phyloP scores from a whole-genome alignment of 2,113 vertebrate species.

The Hyperopisus bebe region DNA sequence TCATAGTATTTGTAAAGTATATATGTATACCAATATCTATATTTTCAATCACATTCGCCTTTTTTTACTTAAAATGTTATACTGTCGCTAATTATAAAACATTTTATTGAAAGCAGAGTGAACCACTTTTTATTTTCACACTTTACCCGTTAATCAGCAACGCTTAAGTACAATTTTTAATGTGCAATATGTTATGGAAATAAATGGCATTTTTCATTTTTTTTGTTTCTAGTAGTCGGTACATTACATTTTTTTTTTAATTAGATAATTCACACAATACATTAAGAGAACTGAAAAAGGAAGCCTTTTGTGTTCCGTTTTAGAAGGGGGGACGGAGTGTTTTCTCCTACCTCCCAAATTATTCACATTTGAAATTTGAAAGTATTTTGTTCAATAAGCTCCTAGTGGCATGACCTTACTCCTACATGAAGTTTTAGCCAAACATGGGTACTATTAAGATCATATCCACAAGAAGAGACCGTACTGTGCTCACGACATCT shows the following conservation, averaged over 20 bases:
- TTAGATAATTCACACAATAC: background rate
- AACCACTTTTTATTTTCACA: conserved; percentile 34
- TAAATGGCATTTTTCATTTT: conserved; percentile 27
- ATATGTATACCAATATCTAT: conserved; percentile 37
- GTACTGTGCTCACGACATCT: background rate
- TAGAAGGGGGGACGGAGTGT: background rate
- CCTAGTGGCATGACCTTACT: background rate
- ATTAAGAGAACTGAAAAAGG: background rate
- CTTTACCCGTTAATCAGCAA: conserved; percentile 45
- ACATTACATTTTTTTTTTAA: conserved; percentile 25
- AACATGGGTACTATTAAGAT: background rate
- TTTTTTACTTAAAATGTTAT: conserved; percentile 57
- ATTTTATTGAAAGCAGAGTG: conserved; percentile 27
- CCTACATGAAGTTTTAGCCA: background rate
- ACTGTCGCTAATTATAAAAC: conserved; percentile 34
- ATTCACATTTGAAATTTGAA: background rate
- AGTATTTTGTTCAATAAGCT: background rate
- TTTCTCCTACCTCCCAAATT: background rate
- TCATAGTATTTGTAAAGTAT: conserved; percentile 14
- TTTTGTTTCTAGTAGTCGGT: conserved; percentile 41
- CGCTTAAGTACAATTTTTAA: conserved; percentile 47
- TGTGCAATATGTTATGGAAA: conserved; percentile 62
- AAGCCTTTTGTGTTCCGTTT: background rate
- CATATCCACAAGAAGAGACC: background rate
- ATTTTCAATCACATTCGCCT: conserved; percentile 54